Evolutionary conservation across 2,888 invertebrate genomes (phyloP), one percentile per base, ranked within the genome.

Genomic region (Melanophora roralis): DNA sequence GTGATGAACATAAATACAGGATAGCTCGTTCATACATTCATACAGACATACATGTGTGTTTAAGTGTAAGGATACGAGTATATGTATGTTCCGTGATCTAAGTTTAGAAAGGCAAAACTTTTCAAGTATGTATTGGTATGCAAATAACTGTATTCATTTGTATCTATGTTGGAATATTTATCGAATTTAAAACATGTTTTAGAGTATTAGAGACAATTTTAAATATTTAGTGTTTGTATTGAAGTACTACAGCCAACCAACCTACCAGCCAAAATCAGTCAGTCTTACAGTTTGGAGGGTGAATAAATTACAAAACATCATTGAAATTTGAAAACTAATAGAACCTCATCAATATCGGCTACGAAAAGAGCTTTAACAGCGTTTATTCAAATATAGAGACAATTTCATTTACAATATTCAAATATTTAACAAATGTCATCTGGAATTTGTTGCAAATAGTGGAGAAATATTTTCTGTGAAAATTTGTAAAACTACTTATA

Each of bases 311-410:
- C 59, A 65, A 69, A 69, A 57, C 69, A 69, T 78, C 78, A 78
- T 78, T 74, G 74, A 69, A 69, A 62, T 78, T 65, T 78, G 64
- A 78, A 74, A 68, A 78, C 64, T 68, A 78, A 69, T 78, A 74
- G 64, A 69, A 74, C 74, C 73, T 78, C 74, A 74, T 78, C 78
- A 74, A 78, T 78, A 69, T 74, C 38, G 34, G 27, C 27, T 49
- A 64, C 38, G 43, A 34, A 49, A 78, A 69, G 78, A 74, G 78
- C 49, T 78, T 74, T 78, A 72, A 47, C 65, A n/a, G 32, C 32
- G n/a, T 36, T 27, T 6, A 45, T 55, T 55, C 72, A 55, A 72
- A 62, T 57, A 53, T 27, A 62, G 60, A 73, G 49, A 62, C 68
- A 73, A 62, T 78, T 57, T 78, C 68, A 49, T 78, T 55, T 68